Conservation (phyloP, 2,797 vertebrate species). For the Tangara arthus region DNA sequence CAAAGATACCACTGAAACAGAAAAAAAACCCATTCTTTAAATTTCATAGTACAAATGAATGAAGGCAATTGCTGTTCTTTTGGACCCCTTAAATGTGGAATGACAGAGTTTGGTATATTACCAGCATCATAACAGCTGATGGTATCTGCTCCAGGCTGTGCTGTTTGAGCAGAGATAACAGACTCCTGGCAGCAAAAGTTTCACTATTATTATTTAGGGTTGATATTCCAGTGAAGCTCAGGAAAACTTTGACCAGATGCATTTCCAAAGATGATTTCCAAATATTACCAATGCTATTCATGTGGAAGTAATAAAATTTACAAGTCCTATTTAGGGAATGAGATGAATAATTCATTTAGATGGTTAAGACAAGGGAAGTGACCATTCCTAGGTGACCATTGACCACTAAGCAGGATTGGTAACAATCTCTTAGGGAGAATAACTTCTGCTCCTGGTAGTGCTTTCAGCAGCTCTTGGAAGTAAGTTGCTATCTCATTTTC, state of each 20-base stretch:
- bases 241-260: background rate
- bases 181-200: background rate
- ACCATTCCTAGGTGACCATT: background rate
- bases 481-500: slow-evolving; percentile 17
- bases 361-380: background rate
- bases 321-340: background rate
- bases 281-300: background rate
- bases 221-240: background rate
- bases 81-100: background rate
- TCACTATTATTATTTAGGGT: background rate
- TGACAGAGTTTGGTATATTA: background rate
- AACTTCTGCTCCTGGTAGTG: background rate
- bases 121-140: background rate
- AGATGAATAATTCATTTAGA: background rate
- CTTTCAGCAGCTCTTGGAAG: slow-evolving; percentile 4
- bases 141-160: background rate
- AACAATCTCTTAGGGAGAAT: background rate
- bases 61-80: background rate
- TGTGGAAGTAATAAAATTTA: background rate
- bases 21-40: background rate
- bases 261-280: background rate
- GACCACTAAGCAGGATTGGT: background rate
- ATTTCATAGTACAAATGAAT: background rate
- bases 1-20: background rate
- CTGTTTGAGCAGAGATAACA: background rate